These are phyloP conservation scores for Porites lutea DNA, from an alignment of 64 coral and sea anemone species.

Conservation along the genomic window DNA sequence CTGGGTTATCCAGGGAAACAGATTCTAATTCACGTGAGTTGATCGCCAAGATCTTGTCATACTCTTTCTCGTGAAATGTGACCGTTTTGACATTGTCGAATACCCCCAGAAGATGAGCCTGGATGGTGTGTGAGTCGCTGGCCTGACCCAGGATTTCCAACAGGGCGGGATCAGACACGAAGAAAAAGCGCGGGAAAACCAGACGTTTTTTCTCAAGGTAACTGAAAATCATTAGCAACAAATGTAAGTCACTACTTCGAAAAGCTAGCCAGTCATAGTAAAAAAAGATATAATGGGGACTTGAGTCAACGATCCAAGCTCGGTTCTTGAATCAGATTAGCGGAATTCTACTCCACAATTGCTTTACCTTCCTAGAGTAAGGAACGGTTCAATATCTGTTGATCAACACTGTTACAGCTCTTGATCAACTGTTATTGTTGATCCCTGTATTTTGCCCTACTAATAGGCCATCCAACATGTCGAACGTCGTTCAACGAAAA, in stretches of 20 bases:
- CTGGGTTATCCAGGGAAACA: constrained; percentile 88
- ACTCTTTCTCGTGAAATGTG: constrained; percentile 95
- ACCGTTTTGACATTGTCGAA: constrained; percentile 99
- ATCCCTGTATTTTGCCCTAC: too few species aligned
- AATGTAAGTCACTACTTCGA: neutral
- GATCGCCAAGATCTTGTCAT: constrained; percentile 96
- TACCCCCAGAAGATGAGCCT: constrained; percentile 92
- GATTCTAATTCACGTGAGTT: constrained; percentile 93
- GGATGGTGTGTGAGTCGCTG: constrained; percentile 97
- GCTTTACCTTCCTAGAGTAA: too few species aligned
- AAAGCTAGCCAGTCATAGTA: too few species aligned
- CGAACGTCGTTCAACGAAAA: too few species aligned
- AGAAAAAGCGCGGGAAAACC: constrained; percentile 98
- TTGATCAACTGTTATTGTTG: too few species aligned
- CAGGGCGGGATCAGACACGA: constrained; percentile 97
- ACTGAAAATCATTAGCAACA: constrained; percentile 18
- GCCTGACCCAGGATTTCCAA: constrained; percentile 98
- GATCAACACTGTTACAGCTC: too few species aligned
- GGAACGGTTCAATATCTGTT: too few species aligned
- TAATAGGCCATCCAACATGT: too few species aligned
- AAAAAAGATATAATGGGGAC: too few species aligned
- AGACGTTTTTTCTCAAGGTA: constrained; percentile 99
- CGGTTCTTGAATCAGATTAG: too few species aligned
- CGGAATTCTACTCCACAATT: too few species aligned
- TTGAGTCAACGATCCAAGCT: too few species aligned